Conservation (phyloP, 92 coral and sea anemone species). For the Palythoa grandis region DNA sequence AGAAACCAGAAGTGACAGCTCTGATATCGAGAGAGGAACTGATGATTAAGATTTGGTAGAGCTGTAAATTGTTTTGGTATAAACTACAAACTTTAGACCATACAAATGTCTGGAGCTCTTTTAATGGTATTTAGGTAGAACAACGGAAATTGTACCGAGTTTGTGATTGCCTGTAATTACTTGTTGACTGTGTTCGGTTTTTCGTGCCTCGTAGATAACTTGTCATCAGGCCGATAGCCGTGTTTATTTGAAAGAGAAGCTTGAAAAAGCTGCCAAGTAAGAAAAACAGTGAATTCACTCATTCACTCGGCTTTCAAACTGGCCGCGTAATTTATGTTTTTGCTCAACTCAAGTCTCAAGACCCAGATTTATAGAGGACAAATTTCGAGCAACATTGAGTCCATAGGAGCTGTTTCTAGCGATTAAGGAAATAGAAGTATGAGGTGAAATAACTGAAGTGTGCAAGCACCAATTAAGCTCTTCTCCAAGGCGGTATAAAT, state of each 20-base stretch:
- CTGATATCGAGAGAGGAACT: constrained; percentile 35
- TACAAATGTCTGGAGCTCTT: constrained; percentile 14
- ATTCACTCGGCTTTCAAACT: neutral
- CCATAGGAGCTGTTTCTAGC: neutral
- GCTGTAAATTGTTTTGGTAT: constrained; percentile 48
- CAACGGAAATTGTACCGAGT: constrained; percentile 57
- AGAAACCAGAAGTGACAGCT: constrained; percentile 46
- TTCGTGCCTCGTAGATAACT: constrained; percentile 18
- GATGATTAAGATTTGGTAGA: constrained; percentile 21
- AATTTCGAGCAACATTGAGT: neutral
- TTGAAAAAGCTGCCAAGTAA: neutral
- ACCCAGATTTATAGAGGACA: neutral
- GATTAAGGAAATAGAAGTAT: constrained; percentile 33
- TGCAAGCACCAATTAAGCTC: constrained; percentile 36
- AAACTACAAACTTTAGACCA: constrained; percentile 43
- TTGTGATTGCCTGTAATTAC: constrained; percentile 53
- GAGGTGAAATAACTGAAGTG: constrained; percentile 30
- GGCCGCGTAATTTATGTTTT: neutral
- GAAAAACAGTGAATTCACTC: neutral
- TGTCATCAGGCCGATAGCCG: constrained; percentile 5
- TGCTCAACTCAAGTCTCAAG: constrained; percentile 8
- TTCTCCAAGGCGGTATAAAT: constrained; percentile 39
- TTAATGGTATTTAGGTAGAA: constrained; percentile 45
- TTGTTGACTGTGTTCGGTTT: constrained; percentile 39
- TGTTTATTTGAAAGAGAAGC: constrained; percentile 2